Conservation (phyloP, 2,888 invertebrate genomes). For the Lepidonotus clava region DNA sequence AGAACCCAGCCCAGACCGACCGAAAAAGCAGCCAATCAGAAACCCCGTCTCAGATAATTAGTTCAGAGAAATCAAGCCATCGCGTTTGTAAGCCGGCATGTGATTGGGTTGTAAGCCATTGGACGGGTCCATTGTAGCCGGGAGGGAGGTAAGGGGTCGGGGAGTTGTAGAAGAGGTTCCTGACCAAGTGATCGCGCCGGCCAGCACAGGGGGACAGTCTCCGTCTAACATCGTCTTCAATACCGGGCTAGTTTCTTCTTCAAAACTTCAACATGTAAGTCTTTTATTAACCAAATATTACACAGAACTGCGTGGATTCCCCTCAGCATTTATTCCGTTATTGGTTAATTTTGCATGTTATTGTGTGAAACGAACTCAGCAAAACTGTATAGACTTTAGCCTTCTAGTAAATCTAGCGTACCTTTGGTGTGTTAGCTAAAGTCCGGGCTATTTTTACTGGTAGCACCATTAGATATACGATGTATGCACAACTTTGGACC, state of each 20-base stretch:
- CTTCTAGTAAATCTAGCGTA: too few relatives aligned
- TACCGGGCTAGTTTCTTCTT: conserved; percentile 28
- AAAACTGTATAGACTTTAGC: too few relatives aligned
- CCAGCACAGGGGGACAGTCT: conserved; percentile 40
- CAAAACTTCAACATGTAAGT: conserved; percentile 48
- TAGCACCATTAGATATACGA: too few relatives aligned
- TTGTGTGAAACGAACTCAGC: too few relatives aligned
- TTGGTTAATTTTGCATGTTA: too few relatives aligned
- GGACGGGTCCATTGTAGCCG: not conserved
- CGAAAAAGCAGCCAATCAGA: conserved; percentile 27
- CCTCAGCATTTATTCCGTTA: too few relatives aligned
- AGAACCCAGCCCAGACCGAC: not conserved
- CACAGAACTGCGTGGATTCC: too few relatives aligned
- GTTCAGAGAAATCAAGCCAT: not conserved
- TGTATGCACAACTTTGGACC: too few relatives aligned
- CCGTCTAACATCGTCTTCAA: conserved; percentile 17
- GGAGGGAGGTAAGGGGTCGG: not conserved
- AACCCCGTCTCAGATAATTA: not conserved
- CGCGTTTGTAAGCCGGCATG: not conserved
- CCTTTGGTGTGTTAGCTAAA: too few relatives aligned
- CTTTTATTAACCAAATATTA: too few relatives aligned
- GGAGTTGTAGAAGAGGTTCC: not conserved
- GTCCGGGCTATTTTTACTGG: too few relatives aligned
- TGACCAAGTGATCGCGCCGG: not conserved
- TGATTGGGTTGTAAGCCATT: not conserved